phyloP scores from a whole-genome alignment of 2,888 invertebrate species.

The Brachypalpus laphriformis region DNA sequence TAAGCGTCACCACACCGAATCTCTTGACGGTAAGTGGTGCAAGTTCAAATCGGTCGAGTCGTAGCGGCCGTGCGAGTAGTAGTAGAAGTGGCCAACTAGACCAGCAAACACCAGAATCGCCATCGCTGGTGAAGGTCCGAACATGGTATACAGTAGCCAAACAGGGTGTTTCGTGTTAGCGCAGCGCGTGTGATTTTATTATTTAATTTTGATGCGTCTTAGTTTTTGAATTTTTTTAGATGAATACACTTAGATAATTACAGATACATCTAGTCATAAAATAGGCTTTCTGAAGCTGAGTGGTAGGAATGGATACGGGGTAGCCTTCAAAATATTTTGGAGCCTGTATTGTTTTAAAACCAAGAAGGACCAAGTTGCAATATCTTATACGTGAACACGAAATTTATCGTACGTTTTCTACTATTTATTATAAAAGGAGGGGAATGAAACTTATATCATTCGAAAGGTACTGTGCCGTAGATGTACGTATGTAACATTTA shows the following conservation, averaged over 20 bases:
- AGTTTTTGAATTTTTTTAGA: neutral
- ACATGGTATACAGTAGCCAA: constrained; percentile 83
- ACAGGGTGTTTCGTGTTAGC: constrained; percentile 83
- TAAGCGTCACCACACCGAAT: constrained; percentile 69
- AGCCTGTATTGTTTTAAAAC: too few species aligned
- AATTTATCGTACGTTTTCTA: too few species aligned
- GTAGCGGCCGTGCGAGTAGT: constrained; percentile 72
- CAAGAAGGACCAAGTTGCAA: too few species aligned
- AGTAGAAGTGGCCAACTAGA: constrained; percentile 73
- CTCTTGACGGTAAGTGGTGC: constrained; percentile 71
- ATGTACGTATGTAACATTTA: too few species aligned
- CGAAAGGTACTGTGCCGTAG: too few species aligned
- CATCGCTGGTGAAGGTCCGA: constrained; percentile 82
- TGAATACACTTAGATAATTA: constrained; percentile 12
- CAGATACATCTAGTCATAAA: neutral
- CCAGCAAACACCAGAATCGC: constrained; percentile 80
- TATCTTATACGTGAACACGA: too few species aligned
- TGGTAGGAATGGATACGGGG: too few species aligned
- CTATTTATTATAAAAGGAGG: too few species aligned
- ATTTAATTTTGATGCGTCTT: constrained; percentile 10
- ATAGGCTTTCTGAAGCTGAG: neutral
- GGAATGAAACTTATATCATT: too few species aligned
- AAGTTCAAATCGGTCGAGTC: constrained; percentile 71
- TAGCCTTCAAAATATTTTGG: too few species aligned
- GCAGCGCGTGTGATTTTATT: constrained; percentile 52